Conservation (phyloP, 1,140 invertebrate genomes). For the Zaprionus africanus region DNA sequence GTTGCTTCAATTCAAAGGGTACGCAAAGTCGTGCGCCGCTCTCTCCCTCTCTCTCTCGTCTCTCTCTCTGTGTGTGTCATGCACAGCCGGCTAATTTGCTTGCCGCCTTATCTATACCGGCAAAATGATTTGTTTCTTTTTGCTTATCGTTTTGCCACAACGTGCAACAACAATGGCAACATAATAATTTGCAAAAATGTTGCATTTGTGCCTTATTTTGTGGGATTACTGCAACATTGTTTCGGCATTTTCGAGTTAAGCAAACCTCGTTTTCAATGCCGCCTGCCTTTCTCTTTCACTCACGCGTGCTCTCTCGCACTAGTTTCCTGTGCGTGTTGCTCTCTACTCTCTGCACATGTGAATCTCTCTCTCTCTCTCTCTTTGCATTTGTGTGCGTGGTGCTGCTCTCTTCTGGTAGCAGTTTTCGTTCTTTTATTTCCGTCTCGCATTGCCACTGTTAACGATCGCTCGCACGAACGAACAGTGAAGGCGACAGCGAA, state of each 20-base stretch:
- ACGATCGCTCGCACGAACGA: conserved; percentile 41
- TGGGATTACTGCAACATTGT: conserved; percentile 8
- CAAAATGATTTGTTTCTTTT: conserved; percentile 41
- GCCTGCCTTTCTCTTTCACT: conserved; percentile 25
- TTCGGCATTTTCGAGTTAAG: conserved; percentile 46
- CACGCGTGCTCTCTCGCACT: neutral
- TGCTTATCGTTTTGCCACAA: conserved; percentile 42
- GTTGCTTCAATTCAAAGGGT: conserved; percentile 34
- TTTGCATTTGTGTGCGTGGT: conserved; percentile 41
- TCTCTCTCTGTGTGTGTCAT: conserved; percentile 1
- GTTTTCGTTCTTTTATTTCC: conserved; percentile 77
- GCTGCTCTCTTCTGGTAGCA: conserved; percentile 30
- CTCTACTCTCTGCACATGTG: neutral
- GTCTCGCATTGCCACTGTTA: conserved; percentile 64
- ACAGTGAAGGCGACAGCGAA: neutral
- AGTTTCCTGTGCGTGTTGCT: conserved; percentile 10
- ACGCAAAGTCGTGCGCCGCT: neutral
- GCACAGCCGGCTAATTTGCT: conserved; percentile 56
- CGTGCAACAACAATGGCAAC: conserved; percentile 29
- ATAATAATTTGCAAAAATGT: conserved; percentile 8
- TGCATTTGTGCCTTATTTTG: conserved; percentile 10
- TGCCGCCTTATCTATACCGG: conserved; percentile 71
- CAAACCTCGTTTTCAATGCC: conserved; percentile 65
- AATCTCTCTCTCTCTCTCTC: neutral
- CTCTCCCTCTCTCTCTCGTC: conserved; percentile 30